Conservation (phyloP, 2,888 invertebrate genomes). For the Sphecodes monilicornis region DNA sequence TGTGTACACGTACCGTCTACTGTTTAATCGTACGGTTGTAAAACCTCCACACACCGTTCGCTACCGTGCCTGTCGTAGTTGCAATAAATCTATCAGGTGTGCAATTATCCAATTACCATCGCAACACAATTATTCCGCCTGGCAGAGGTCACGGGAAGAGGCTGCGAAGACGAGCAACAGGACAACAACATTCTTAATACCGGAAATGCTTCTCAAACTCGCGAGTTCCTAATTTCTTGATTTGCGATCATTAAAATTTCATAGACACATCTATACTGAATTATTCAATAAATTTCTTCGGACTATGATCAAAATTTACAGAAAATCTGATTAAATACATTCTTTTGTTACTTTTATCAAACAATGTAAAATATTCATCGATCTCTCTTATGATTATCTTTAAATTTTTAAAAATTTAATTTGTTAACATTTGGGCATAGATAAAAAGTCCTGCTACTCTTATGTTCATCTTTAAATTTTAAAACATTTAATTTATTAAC, state of each 20-base stretch:
- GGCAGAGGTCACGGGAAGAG: neutral
- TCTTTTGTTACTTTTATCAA: no score
- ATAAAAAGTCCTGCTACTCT: no score
- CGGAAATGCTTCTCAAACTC: neutral
- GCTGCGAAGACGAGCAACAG: neutral
- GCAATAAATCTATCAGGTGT: slow-evolving; percentile 16
- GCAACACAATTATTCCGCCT: neutral
- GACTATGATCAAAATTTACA: no score
- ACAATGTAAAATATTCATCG: no score
- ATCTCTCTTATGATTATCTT: no score
- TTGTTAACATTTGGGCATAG: no score
- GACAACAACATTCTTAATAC: neutral
- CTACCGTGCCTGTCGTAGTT: neutral
- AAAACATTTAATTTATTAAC: no score
- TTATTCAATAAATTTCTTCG: no score
- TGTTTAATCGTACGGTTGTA: neutral
- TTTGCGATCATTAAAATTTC: neutral
- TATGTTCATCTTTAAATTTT: no score
- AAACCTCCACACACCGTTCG: neutral
- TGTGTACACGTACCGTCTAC: neutral
- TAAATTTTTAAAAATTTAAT: no score
- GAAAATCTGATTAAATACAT: no score
- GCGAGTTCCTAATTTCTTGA: neutral
- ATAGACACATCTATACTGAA: no score
- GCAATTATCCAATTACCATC: slow-evolving; percentile 25